Evolutionary conservation across 2,797 vertebrate species (phyloP).

Genomic region (Nannoperca obscura): DNA sequence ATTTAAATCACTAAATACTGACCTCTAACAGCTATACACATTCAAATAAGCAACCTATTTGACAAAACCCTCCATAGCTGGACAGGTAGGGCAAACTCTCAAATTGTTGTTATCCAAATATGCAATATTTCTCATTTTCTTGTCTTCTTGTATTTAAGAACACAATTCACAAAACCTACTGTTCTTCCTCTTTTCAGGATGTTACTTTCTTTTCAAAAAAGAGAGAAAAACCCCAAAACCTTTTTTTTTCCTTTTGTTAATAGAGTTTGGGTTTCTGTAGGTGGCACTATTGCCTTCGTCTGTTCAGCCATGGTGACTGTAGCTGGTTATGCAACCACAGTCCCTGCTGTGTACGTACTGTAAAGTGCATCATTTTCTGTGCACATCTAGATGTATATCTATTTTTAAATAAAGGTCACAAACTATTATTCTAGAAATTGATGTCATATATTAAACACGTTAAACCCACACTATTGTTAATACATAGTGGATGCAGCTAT

Average conservation of each 20-base stretch:
- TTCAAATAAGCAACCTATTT: conserved; percentile 25
- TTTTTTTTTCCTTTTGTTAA: background rate
- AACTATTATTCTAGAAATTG: background rate
- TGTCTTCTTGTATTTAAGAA: background rate
- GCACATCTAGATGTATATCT: background rate
- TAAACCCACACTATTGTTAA: background rate
- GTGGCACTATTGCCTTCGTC: conserved; percentile 14
- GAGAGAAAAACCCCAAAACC: background rate
- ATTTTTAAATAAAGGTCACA: background rate
- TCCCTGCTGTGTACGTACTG: background rate
- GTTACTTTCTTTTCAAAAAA: background rate
- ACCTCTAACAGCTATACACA: conserved; percentile 20
- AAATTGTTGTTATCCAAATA: background rate
- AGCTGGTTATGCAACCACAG: background rate
- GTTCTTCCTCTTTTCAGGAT: conserved; percentile 19
- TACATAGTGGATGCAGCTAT: background rate
- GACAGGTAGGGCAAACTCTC: background rate
- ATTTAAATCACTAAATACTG: conserved; percentile 53
- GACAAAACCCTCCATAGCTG: conserved; percentile 26
- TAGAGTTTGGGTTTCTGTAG: background rate
- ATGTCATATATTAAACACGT: background rate
- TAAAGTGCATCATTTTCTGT: background rate
- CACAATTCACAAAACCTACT: conserved; percentile 20
- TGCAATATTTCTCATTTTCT: conserved; percentile 15
- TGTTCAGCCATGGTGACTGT: background rate